Base-by-base conservation (phyloP, 2,797 vertebrate species). In the Eulemur rubriventer region DNA sequence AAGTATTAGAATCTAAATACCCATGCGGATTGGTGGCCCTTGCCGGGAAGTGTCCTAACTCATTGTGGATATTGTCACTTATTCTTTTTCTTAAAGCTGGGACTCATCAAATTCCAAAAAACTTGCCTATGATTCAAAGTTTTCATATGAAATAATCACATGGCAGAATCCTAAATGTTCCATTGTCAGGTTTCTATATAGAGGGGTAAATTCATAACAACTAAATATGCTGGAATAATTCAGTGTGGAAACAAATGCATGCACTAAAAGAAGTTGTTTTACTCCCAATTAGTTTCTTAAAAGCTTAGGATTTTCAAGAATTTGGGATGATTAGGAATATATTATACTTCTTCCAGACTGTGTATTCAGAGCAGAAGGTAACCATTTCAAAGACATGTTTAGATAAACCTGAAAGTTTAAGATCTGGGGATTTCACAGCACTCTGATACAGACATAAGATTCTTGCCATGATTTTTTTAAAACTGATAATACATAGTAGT, bases 161-260 rank as follows among this genome's bases (percentile, higher is more conserved):
- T 70, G 61, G 20, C 48, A 38, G 43, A 96, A 52, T 14, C 50
- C 55, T 78, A 69, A 84, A 82, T 65, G 9, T 82, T 26, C 7
- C 26, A 17, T 30, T 82, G 17, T 88, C 48, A 61, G 4, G 17
- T 88, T 69, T 82, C 82, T 75, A 94, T 38, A 20, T 55, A 57
- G 33, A 91, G 4, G 38, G 14, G 11, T 48, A 38, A 59, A 88
- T 59, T 72, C 22, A 12, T 48, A 57, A 73, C 26, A 79, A 41
- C 26, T 93, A 67, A 96, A 83, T 81, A 46, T 86, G 72, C 82
- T 91, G 52, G 93, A 94, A 83, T 95, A 82, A 85, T 81, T 87
- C 48, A 65, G 13, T 52, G 26, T 35, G 41, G 24, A 85, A 83
- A 91, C 28, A 72, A 81, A 63, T 46, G 35, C 20, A 70, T 9